Evolutionary conservation across 2,888 invertebrate species (phyloP), one percentile per base, ranked within the genome.

Genomic region (Eumerus sabulonum): DNA sequence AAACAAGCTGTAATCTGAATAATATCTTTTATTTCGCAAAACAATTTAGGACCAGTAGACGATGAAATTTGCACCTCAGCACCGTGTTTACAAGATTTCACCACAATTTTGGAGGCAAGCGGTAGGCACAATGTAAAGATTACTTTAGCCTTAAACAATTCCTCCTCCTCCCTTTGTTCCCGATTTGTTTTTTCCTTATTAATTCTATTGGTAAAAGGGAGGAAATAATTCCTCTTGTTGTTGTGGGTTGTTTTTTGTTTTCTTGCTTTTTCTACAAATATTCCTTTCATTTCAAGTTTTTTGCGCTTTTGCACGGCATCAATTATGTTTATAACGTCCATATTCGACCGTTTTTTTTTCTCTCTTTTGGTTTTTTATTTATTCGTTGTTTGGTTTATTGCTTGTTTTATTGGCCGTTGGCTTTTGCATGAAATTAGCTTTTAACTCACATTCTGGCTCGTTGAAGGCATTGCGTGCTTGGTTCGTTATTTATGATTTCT

Each of bases 31-130:
- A 56, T 48, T 67, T 67, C 45, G 54, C 16, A 19, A 71, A 27
- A 81, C 72, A 56, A 76, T 76, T 70, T 60, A 81, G 81, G 81
- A 66, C 64, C 81, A 14, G 56, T 81, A 66, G 84, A 84, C 72
- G 83, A 85, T 85, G 87, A 87, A 76, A 83, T 86, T 77, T 87
- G 87, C 85, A 84, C 84, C 83, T 76, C 87, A 76, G 86, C 89
- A 82, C 88, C 90, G 84, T 88, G 86, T 84, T 89, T 90, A 84
- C 89, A 90, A 86, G 90, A 90, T 86, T 90, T 89, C 85, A 86
- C 87, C 82, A 87, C 89, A 82, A 84, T 87, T 82, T 87, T 89
- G 90, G 90, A 90, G 85, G 84, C 87, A 85, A 88, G 87, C 86
- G 90, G 90, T 90, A 90, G 87, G 90, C 86, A 84, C 79, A 71